Percentiles rank a stretch among this genome's conserved stretches.
Evolutionary conservation across 2,888 invertebrate genomes (phyloP).

Genomic region (Troides helena): DNA sequence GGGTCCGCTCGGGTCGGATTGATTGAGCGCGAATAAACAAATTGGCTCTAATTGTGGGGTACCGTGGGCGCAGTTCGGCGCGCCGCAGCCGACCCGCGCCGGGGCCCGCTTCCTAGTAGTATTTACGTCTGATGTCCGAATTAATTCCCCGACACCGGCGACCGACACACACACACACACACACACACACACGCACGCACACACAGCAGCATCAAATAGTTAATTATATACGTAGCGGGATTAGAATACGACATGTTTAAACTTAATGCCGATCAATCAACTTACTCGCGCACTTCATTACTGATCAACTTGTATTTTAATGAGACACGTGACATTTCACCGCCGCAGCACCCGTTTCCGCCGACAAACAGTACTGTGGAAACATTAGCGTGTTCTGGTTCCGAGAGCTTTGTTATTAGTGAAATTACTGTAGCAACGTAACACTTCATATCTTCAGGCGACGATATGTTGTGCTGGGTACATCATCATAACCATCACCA

Average conservation of each 20-base stretch:
- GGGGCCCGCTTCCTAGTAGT: constrained; percentile 37
- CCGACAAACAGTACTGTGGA: too few relatives aligned
- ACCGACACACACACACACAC: background rate
- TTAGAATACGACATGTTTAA: background rate
- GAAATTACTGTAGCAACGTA: too few relatives aligned
- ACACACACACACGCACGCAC: background rate
- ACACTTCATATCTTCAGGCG: too few relatives aligned
- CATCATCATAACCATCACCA: too few relatives aligned
- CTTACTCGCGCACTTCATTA: too few relatives aligned
- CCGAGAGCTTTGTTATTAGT: too few relatives aligned
- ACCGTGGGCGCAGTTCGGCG: constrained; percentile 40
- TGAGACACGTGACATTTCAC: too few relatives aligned
- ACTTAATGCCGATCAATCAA: too few relatives aligned
- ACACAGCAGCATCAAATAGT: background rate
- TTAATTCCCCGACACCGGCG: constrained; percentile 17
- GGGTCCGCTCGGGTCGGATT: constrained; percentile 53
- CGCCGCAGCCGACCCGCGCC: constrained; percentile 34
- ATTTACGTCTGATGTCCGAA: constrained; percentile 27
- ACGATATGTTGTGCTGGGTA: too few relatives aligned
- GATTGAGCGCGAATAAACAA: constrained; percentile 47
- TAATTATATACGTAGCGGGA: background rate
- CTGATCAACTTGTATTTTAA: too few relatives aligned
- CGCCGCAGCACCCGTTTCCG: too few relatives aligned
- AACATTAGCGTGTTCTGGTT: too few relatives aligned
- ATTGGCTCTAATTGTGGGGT: constrained; percentile 60